These are phyloP conservation scores for Craniophora ligustri DNA, from an alignment of 2,888 invertebrate species.

Conservation along the genomic window DNA sequence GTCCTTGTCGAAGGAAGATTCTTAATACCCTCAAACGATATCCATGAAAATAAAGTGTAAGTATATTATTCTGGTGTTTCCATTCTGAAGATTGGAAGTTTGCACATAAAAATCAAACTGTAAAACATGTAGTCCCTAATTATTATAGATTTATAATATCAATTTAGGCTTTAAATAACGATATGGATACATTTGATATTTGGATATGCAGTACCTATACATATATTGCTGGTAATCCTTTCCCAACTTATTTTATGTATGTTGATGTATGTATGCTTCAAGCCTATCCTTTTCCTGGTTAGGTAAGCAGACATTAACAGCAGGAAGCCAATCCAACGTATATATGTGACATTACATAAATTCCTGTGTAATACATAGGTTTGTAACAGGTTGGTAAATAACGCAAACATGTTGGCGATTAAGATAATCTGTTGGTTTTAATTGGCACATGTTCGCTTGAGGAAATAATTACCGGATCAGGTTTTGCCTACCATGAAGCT, in stretches of 20 bases:
- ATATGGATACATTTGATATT: too few relatives aligned
- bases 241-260: neutral
- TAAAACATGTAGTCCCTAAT: too few relatives aligned
- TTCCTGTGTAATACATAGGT: neutral
- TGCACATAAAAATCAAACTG: too few relatives aligned
- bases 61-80: too few relatives aligned
- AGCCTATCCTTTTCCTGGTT: constrained; percentile 13
- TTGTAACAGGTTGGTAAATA: constrained; percentile 22
- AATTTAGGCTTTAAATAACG: too few relatives aligned
- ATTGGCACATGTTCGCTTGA: constrained; percentile 24
- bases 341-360: constrained; percentile 18
- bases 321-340: constrained; percentile 25
- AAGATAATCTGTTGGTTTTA: constrained; percentile 23
- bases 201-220: neutral
- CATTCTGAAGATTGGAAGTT: too few relatives aligned
- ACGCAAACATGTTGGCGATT: constrained; percentile 1
- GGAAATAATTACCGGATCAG: neutral
- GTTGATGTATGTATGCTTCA: neutral
- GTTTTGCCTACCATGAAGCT: too few relatives aligned
- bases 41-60: too few relatives aligned
- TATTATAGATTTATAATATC: too few relatives aligned
- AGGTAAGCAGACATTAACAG: constrained; percentile 6
- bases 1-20: too few relatives aligned
- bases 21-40: too few relatives aligned
- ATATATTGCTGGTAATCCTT: too few relatives aligned